phyloP scores from a whole-genome alignment of 1,140 invertebrate genomes.

The Muscidifurax raptorellus region DNA sequence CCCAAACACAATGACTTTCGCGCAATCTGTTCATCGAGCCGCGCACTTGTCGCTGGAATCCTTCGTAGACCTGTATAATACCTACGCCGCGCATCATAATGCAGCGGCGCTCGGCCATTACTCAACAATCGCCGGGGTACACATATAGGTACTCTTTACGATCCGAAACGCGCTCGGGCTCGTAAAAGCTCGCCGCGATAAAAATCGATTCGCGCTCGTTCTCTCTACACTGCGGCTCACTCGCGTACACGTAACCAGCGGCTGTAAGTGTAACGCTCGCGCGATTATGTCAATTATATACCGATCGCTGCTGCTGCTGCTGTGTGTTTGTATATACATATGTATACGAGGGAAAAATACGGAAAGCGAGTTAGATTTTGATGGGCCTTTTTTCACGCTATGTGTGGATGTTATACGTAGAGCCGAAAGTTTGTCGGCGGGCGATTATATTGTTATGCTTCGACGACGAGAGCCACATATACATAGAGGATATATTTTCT shows the following conservation, averaged over 20 bases:
- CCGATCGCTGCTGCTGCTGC: no score
- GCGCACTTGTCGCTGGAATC: neutral
- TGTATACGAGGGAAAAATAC: neutral
- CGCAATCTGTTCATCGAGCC: neutral
- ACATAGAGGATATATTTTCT: no score
- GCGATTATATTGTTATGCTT: no score
- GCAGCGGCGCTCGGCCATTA: neutral
- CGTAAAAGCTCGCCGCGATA: conserved; percentile 41
- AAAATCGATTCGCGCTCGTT: conserved; percentile 47
- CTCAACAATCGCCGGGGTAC: conserved; percentile 25
- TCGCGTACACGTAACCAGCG: no score
- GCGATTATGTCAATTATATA: conserved; percentile 29
- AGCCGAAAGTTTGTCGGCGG: no score
- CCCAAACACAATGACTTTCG: neutral
- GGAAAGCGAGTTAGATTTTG: neutral
- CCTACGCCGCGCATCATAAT: neutral
- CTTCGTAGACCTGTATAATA: neutral
- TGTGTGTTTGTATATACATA: neutral
- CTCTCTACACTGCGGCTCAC: neutral
- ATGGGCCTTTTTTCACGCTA: neutral
- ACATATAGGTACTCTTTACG: conserved; percentile 22
- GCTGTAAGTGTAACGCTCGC: conserved; percentile 19
- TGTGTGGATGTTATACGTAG: no score
- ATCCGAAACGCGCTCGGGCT: conserved; percentile 20
- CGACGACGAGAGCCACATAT: no score